These are phyloP conservation scores for Leucophenga varia DNA, from an alignment of 1,140 invertebrate species.

Conservation along the genomic window DNA sequence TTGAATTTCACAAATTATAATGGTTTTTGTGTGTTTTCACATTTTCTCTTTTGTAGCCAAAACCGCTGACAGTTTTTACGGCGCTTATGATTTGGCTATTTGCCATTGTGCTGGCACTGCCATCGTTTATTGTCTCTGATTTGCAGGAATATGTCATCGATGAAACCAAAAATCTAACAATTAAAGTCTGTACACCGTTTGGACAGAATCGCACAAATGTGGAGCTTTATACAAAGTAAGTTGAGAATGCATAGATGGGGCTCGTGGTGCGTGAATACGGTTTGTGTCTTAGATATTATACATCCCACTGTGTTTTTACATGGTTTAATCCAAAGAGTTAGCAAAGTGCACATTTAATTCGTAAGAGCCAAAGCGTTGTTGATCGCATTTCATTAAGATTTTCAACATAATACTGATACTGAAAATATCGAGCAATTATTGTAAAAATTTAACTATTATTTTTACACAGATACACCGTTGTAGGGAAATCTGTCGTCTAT, in stretches of 20 bases:
- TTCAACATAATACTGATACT: no score
- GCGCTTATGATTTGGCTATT: conserved; percentile 77
- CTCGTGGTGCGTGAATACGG: no score
- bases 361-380: no score
- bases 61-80: conserved; percentile 66
- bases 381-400: no score
- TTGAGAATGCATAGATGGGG: no score
- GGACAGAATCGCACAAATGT: conserved; percentile 42
- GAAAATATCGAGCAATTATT: no score
- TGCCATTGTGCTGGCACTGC: conserved; percentile 72
- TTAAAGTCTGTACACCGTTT: conserved; percentile 68
- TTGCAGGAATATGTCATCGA: conserved; percentile 60
- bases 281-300: no score
- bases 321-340: no score
- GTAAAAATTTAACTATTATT: no score
- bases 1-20: no score
- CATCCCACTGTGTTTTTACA: neutral
- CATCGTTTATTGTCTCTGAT: conserved; percentile 73
- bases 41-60: neutral
- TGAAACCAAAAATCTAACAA: conserved; percentile 60
- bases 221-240: conserved; percentile 1
- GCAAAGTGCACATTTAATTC: no score
- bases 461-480: conserved; percentile 64
- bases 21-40: neutral
- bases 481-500: conserved; percentile 72